These are phyloP conservation scores for Neoitamus cyanurus DNA, from an alignment of 2,888 invertebrate genomes.

Conservation along the genomic window DNA sequence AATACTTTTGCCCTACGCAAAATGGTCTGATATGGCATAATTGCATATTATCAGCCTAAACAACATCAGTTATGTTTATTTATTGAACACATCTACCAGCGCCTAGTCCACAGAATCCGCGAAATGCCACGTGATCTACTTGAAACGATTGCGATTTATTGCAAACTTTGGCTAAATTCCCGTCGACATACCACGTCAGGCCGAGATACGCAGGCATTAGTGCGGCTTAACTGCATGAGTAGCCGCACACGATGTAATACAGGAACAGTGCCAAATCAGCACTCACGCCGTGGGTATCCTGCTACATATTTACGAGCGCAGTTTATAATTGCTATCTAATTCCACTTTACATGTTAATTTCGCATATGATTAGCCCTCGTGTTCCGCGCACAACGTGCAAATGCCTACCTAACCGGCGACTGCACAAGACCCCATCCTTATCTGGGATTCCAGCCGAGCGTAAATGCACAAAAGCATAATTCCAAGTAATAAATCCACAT, in stretches of 20 bases:
- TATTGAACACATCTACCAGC: neutral
- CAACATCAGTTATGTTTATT: neutral
- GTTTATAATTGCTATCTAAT: conserved; percentile 45
- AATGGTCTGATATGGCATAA: neutral
- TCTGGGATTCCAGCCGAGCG: conserved; percentile 30
- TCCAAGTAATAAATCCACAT: conserved; percentile 41
- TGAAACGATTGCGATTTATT: neutral
- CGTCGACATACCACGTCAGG: neutral
- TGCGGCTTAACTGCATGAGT: neutral
- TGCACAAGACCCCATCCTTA: conserved; percentile 14
- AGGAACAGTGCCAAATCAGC: conserved; percentile 42
- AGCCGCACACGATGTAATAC: neutral
- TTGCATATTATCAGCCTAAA: neutral
- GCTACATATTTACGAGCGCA: conserved; percentile 18
- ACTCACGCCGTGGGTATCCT: neutral
- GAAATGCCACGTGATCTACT: neutral
- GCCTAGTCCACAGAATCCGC: neutral
- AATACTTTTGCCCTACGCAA: no score
- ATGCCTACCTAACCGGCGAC: neutral
- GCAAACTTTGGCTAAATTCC: neutral
- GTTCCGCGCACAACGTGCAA: neutral
- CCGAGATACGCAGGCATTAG: neutral
- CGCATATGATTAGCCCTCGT: conserved; percentile 36
- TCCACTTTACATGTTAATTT: conserved; percentile 48
- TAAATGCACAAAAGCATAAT: conserved; percentile 45